phyloP scores from a whole-genome alignment of 2,888 invertebrate genomes.

The Epirrita christyi region DNA sequence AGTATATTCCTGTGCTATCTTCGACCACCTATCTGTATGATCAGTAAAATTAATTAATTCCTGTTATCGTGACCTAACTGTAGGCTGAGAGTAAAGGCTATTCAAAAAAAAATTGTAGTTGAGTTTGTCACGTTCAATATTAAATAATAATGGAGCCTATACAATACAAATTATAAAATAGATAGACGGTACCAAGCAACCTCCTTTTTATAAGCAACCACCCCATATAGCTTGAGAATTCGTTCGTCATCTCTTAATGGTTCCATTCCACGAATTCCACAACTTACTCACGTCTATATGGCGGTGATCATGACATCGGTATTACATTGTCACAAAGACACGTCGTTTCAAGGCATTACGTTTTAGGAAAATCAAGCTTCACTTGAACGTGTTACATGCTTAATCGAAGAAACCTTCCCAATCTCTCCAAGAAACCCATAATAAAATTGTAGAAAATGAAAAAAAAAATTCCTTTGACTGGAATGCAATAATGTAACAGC shows the following conservation, averaged over 20 bases:
- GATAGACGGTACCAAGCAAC: conserved; percentile 47
- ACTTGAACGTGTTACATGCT: too few relatives aligned
- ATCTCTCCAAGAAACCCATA: too few relatives aligned
- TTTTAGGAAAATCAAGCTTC: too few relatives aligned
- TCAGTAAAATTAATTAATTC: too few relatives aligned
- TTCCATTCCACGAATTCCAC: conserved; percentile 10
- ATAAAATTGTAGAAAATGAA: too few relatives aligned
- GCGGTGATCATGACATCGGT: conserved; percentile 3
- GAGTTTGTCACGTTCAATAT: too few relatives aligned
- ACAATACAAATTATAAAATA: too few relatives aligned
- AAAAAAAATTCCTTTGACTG: too few relatives aligned
- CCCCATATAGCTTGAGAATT: conserved; percentile 6
- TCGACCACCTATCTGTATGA: conserved; percentile 1
- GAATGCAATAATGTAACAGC: too few relatives aligned
- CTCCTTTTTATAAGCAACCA: not conserved
- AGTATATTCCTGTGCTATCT: conserved; percentile 52
- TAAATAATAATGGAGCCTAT: too few relatives aligned
- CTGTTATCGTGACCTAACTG: conserved; percentile 25
- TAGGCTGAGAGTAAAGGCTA: conserved; percentile 9
- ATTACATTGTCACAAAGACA: not conserved
- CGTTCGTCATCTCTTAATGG: conserved; percentile 15
- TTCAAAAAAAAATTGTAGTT: too few relatives aligned
- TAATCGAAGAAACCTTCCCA: too few relatives aligned
- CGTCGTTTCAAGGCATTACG: conserved; percentile 11
- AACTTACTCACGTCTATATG: conserved; percentile 6